These are phyloP conservation scores for Tetheella fluctuosa DNA, from an alignment of 2,888 invertebrate genomes.

Conservation along the genomic window DNA sequence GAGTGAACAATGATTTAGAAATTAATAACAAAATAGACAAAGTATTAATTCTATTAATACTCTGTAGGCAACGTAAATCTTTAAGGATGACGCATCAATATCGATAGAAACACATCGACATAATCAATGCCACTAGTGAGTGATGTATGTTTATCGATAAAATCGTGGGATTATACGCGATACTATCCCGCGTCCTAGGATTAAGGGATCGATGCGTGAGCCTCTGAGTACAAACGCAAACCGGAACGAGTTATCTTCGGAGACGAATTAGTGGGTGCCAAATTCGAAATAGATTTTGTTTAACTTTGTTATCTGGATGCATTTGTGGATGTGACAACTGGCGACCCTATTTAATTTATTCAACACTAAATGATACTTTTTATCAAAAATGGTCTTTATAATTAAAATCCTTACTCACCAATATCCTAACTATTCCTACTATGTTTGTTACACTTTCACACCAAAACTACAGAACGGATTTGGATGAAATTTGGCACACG, in stretches of 20 bases:
- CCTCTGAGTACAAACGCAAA: constrained; percentile 24
- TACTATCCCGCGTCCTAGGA: constrained; percentile 38
- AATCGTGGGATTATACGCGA: constrained; percentile 42
- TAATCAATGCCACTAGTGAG: constrained; percentile 14
- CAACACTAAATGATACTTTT: too few species aligned
- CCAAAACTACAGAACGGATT: too few species aligned
- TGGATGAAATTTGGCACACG: too few species aligned
- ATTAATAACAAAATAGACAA: too few species aligned
- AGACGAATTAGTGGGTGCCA: constrained; percentile 42
- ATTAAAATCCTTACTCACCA: too few species aligned
- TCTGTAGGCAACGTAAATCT: too few species aligned
- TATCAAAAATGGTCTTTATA: too few species aligned
- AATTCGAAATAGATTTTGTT: constrained; percentile 2
- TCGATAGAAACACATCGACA: background rate
- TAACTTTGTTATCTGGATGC: background rate
- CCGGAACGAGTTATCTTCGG: constrained; percentile 35
- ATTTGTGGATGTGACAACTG: background rate
- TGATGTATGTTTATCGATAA: constrained; percentile 42
- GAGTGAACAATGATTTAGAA: too few species aligned
- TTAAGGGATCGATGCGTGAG: constrained; percentile 24
- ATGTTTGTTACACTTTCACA: too few species aligned
- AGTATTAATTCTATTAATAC: too few species aligned
- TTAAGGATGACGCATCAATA: background rate
- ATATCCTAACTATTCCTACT: too few species aligned
- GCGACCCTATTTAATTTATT: too few species aligned